Conservation (phyloP, 2,888 invertebrate genomes). For the Agonum fuliginosum region DNA sequence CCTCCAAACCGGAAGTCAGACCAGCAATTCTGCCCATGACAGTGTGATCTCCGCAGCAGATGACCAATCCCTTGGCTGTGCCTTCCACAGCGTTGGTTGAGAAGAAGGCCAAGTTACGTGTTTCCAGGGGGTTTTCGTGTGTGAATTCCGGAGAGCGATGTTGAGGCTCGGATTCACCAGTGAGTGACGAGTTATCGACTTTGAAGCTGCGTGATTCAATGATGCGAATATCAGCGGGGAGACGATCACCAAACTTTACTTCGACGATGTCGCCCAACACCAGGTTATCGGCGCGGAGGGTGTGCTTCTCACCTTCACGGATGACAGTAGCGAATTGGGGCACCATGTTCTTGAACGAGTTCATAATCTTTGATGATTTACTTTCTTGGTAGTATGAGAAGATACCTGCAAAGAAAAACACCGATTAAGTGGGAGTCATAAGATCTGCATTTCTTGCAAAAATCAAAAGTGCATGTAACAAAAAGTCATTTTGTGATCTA, state of each 20-base stretch:
- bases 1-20: conserved; percentile 93
- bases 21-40: conserved; percentile 98
- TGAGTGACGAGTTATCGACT: conserved; percentile 94
- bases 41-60: conserved; percentile 96
- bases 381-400: conserved; percentile 99
- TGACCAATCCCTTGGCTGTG: conserved; percentile 91
- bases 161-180: conserved; percentile 96
- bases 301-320: conserved; percentile 95
- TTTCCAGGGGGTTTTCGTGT: conserved; percentile 95
- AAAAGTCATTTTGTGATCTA: too few species aligned
- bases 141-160: conserved; percentile 92
- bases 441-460: too few species aligned
- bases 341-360: conserved; percentile 98
- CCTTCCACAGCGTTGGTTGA: conserved; percentile 97
- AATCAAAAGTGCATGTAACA: too few species aligned
- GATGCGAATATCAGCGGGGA: conserved; percentile 98
- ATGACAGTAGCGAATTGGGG: conserved; percentile 96
- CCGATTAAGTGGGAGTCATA: too few species aligned
- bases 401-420: conserved; percentile 74
- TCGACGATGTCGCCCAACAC: conserved; percentile 98
- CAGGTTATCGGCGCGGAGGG: conserved; percentile 93
- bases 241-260: conserved; percentile 98
- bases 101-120: conserved; percentile 96
- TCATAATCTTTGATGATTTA: conserved; percentile 99
- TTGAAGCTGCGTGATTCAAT: conserved; percentile 97